Evolutionary conservation across 2,888 invertebrate species (phyloP), one percentile per base, ranked within the genome.

Genomic region (Volucella zonaria): DNA sequence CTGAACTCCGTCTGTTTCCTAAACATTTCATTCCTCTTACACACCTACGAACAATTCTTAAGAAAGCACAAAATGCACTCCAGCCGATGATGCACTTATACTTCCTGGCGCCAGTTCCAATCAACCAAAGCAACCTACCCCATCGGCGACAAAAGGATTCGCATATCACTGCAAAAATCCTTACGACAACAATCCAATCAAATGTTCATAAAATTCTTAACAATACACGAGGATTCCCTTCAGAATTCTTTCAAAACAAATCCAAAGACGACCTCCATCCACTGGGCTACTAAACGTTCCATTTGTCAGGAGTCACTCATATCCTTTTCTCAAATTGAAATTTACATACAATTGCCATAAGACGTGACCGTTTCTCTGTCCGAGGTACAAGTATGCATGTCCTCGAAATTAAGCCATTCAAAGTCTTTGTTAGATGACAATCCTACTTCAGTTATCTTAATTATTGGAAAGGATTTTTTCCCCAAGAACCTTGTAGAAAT

Each of bases 321-420:
- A 67, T 76, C 59, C 62, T 42, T 68, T 52, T 71, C 18, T 51
- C 40, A 15, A 73, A 85, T 64, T 73, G 56, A 81, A 85, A 85
- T 85, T 81, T 64, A 59, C 81, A 85, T 85, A 77, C 38, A 58
- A 47, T 68, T 73, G 76, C 76, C 49, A 77, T 85, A 77, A 85
- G 73, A 81, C 85, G 51, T 71, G 52, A 23, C 66, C 18, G 31
- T 9, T n/a, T 49, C 45, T 31, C 31, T 31, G 31, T 31, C 6
- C 6, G 31, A 31, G 31, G 31, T 31, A 31, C 6, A 31, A 31
- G 4, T 31, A 31, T 31, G 31, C 67, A 43, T n/a, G 11, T 18
- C 8, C 31, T n/a, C 9, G 42, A 59, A 61, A 58, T 51, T n/a
- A 58, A 59, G 51, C 43, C 70, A 74, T 67, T 64, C 47, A n/a